These are phyloP conservation scores for Euplagia quadripunctaria DNA, from an alignment of 2,888 invertebrate species.

Conservation along the genomic window DNA sequence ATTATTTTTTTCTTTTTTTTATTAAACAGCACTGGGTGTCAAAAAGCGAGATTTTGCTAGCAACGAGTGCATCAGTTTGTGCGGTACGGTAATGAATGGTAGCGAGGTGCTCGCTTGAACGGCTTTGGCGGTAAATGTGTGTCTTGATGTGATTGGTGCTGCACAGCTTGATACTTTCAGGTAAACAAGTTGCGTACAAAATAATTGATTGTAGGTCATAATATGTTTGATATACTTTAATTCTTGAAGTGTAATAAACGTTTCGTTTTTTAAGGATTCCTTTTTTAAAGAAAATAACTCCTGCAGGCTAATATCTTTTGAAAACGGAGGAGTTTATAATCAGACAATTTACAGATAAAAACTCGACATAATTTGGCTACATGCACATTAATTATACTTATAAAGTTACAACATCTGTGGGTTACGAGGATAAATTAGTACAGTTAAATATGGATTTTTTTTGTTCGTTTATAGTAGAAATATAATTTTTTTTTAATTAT, in stretches of 20 bases:
- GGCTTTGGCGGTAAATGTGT: constrained; percentile 84
- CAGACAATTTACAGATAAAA: neutral
- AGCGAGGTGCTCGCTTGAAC: constrained; percentile 79
- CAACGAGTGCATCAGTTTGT: constrained; percentile 78
- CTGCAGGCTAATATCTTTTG: neutral
- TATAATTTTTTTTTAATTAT: neutral
- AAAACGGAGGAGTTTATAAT: neutral
- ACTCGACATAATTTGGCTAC: neutral
- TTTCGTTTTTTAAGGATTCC: neutral
- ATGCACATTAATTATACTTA: no score
- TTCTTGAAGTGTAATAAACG: neutral
- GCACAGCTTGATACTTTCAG: constrained; percentile 70
- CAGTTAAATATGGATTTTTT: no score
- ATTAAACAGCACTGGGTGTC: constrained; percentile 12
- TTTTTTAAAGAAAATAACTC: neutral
- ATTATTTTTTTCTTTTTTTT: constrained; percentile 58
- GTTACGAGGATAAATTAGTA: no score
- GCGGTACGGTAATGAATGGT: constrained; percentile 83
- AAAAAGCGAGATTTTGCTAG: constrained; percentile 53
- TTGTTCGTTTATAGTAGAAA: neutral
- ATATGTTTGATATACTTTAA: neutral
- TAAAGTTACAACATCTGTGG: no score
- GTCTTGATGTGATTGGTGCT: constrained; percentile 74
- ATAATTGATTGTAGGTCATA: neutral
- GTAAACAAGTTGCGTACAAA: neutral